Percentiles rank a stretch among this genome's conserved stretches.
These are phyloP conservation scores for Platycheirus albimanus DNA, from an alignment of 2,888 invertebrate species.

Conservation along the genomic window DNA sequence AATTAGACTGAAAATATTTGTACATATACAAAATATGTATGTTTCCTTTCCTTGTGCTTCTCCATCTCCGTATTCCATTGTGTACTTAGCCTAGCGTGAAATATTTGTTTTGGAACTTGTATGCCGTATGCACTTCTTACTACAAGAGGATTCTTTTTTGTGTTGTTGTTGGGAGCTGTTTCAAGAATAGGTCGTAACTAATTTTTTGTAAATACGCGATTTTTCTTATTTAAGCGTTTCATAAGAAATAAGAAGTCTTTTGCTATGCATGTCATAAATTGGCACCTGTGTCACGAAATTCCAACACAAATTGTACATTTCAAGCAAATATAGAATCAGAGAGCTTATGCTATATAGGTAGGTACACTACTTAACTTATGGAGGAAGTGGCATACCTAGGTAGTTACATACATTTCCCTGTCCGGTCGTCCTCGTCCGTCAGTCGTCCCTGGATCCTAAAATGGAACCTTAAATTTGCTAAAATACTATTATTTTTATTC, in stretches of 20 bases:
- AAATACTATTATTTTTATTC: slow-evolving; percentile 34
- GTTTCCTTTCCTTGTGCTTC: too few species aligned
- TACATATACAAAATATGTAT: too few species aligned
- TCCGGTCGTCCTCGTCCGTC: too few species aligned
- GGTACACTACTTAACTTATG: too few species aligned
- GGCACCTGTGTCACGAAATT: slow-evolving; percentile 72
- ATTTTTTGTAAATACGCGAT: slow-evolving; percentile 66
- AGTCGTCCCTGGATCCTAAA: slow-evolving; percentile 22
- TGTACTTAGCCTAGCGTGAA: slow-evolving; percentile 14
- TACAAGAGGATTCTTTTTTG: slow-evolving; percentile 22
- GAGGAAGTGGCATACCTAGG: too few species aligned
- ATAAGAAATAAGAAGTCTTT: slow-evolving; percentile 25
- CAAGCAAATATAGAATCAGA: slow-evolving; percentile 22
- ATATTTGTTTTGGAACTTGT: slow-evolving; percentile 58
- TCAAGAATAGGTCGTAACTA: slow-evolving; percentile 41
- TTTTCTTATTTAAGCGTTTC: slow-evolving; percentile 50
- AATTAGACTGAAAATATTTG: slow-evolving; percentile 46
- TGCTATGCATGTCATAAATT: slow-evolving; percentile 69
- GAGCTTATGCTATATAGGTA: slow-evolving; percentile 5
- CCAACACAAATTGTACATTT: slow-evolving; percentile 54
- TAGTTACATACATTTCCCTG: too few species aligned
- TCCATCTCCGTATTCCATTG: too few species aligned
- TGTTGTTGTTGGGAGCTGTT: not conserved
- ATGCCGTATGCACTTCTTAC: slow-evolving; percentile 42
- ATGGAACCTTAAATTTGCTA: slow-evolving; percentile 32